phyloP scores from a whole-genome alignment of 2,888 invertebrate species.

The Hyposoter didymator region DNA sequence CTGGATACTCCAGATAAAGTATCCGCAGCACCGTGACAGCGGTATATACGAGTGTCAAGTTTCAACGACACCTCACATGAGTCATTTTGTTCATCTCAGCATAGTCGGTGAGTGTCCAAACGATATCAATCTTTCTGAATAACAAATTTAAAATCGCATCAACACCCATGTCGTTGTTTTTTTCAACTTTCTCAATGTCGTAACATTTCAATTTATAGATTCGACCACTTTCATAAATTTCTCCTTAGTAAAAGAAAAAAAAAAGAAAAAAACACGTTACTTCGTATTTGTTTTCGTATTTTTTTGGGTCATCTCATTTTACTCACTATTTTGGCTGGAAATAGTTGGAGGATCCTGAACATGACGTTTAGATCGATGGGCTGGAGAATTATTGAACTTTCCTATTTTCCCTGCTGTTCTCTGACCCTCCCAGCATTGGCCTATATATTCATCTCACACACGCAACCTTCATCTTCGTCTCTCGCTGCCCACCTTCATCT shows the following conservation, averaged over 20 bases:
- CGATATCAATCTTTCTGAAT: not conserved
- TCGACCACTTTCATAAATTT: not conserved
- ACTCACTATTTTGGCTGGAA: not conserved
- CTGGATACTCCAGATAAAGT: slow-evolving; percentile 96
- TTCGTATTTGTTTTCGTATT: not conserved
- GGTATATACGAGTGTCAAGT: slow-evolving; percentile 98
- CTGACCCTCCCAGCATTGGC: not conserved
- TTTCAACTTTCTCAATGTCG: not conserved
- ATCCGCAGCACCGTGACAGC: slow-evolving; percentile 95
- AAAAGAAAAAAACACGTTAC: not conserved
- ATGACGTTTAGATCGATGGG: slow-evolving; percentile 22
- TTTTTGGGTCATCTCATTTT: not conserved
- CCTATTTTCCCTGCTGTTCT: not conserved
- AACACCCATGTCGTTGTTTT: not conserved
- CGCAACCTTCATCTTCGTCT: slow-evolving; percentile 6
- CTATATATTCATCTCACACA: slow-evolving; percentile 32
- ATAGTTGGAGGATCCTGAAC: not conserved
- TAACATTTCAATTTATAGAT: not conserved
- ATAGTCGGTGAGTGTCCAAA: slow-evolving; percentile 92
- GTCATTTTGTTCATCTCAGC: slow-evolving; percentile 95
- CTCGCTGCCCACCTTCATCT: not conserved
- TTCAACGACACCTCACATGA: slow-evolving; percentile 96
- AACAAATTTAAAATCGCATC: not conserved
- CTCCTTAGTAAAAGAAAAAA: not conserved
- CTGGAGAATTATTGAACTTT: slow-evolving; percentile 20